Percentiles rank a stretch among this genome's conserved stretches.
phyloP scores from a whole-genome alignment of 2,888 invertebrate genomes.

The Celastrina argiolus region DNA sequence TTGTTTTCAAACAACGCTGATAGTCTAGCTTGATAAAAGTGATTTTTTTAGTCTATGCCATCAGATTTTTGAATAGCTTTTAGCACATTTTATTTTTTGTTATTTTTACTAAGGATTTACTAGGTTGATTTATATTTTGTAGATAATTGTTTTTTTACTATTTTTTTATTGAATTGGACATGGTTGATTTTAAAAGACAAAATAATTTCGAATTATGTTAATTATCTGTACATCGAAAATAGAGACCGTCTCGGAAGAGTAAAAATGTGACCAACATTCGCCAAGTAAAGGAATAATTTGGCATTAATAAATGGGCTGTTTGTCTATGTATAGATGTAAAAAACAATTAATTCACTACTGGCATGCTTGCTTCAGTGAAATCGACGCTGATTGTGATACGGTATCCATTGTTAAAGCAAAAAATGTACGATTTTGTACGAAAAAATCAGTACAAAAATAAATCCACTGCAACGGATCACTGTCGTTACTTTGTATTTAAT shows the following conservation, averaged over 20 bases:
- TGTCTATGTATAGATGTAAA: neutral
- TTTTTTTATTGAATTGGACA: no score
- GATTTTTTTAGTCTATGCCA: neutral
- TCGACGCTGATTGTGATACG: conserved; percentile 30
- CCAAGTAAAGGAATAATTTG: neutral
- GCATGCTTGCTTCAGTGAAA: conserved; percentile 29
- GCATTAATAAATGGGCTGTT: neutral
- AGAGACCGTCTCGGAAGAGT: no score
- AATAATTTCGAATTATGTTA: no score
- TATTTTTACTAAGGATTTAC: neutral
- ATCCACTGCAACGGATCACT: conserved; percentile 9
- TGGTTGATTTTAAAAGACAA: no score
- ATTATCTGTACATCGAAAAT: no score
- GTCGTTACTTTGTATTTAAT: conserved; percentile 25
- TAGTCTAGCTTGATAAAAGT: conserved; percentile 20
- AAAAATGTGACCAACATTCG: neutral
- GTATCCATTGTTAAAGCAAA: conserved; percentile 26
- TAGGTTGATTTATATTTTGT: neutral
- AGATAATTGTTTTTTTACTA: neutral
- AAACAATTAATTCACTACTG: neutral
- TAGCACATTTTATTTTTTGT: neutral
- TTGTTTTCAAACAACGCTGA: conserved; percentile 3
- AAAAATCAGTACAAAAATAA: conserved; percentile 41
- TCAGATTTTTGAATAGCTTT: conserved; percentile 9
- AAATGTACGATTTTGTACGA: conserved; percentile 24